These are phyloP conservation scores for Cenopis cana DNA, from an alignment of 2,888 invertebrate genomes.

Conservation along the genomic window DNA sequence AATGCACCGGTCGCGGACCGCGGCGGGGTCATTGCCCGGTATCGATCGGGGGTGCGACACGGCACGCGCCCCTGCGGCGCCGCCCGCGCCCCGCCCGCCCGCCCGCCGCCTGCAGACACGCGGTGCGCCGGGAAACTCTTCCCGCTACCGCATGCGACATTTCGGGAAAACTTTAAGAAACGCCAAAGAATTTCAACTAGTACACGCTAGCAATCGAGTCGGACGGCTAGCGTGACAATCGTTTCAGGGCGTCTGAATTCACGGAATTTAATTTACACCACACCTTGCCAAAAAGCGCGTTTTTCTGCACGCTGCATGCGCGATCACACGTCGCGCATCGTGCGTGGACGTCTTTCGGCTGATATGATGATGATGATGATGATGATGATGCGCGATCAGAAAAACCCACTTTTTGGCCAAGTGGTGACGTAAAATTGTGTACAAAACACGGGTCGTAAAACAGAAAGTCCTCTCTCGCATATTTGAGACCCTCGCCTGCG, in stretches of 20 bases:
- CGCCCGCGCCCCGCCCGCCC: slow-evolving; percentile 60
- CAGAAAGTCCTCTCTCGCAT: too few species aligned
- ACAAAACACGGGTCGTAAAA: too few species aligned
- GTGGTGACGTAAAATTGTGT: too few species aligned
- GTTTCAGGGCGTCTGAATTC: background rate
- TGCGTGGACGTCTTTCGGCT: too few species aligned
- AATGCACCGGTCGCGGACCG: slow-evolving; percentile 77
- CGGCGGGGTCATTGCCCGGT: slow-evolving; percentile 80
- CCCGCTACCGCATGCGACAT: slow-evolving; percentile 78
- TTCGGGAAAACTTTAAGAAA: slow-evolving; percentile 63
- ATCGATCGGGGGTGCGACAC: slow-evolving; percentile 78
- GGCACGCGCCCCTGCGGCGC: slow-evolving; percentile 70
- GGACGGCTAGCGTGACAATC: background rate
- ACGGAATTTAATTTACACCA: slow-evolving; percentile 8
- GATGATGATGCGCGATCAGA: too few species aligned
- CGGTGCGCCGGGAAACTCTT: slow-evolving; percentile 67
- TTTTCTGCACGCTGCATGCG: too few species aligned
- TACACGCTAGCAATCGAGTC: background rate
- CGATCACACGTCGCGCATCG: too few species aligned
- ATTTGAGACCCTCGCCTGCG: too few species aligned
- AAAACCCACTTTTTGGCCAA: too few species aligned
- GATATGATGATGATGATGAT: too few species aligned
- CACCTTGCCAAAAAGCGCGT: too few species aligned
- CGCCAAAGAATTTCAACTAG: slow-evolving; percentile 15
- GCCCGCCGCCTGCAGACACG: slow-evolving; percentile 59